Percentiles rank a stretch among this genome's conserved stretches.
phyloP scores from a whole-genome alignment of 2,888 invertebrate genomes.

The Reticulitermes lucifugus region DNA sequence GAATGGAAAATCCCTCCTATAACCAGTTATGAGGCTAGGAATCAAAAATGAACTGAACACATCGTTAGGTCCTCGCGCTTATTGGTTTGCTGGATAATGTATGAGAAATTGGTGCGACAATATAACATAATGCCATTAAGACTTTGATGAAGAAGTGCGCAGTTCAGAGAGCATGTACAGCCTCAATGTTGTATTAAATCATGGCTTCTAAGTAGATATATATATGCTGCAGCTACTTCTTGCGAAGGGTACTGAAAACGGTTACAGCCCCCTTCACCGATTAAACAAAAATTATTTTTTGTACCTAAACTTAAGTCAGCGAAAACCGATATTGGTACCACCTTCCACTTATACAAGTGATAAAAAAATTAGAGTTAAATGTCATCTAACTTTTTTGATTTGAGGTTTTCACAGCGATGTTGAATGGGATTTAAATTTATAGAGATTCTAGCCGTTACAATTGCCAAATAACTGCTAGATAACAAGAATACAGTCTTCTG shows the following conservation, averaged over 20 bases:
- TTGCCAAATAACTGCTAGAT: too few species aligned
- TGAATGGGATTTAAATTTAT: too few species aligned
- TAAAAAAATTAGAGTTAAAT: too few species aligned
- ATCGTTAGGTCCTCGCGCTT: background rate
- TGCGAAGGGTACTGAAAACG: background rate
- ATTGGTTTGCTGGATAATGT: slow-evolving; percentile 1
- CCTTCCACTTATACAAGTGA: too few species aligned
- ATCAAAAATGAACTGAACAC: background rate
- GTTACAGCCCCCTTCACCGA: background rate
- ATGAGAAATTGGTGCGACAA: background rate
- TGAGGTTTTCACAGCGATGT: too few species aligned
- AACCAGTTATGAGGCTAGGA: slow-evolving; percentile 8
- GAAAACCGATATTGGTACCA: too few species aligned
- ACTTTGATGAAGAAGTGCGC: slow-evolving; percentile 19
- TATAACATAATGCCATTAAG: slow-evolving; percentile 31
- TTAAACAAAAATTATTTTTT: background rate
- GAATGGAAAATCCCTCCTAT: slow-evolving; percentile 38
- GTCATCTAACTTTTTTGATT: too few species aligned
- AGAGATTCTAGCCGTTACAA: too few species aligned
- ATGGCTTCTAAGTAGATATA: background rate
- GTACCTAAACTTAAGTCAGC: too few species aligned
- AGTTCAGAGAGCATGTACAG: background rate
- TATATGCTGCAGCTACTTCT: background rate
- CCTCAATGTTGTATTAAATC: background rate
- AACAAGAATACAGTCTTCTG: too few species aligned